Conservation (phyloP, 1,140 invertebrate species). For the Halyomorpha halys region DNA sequence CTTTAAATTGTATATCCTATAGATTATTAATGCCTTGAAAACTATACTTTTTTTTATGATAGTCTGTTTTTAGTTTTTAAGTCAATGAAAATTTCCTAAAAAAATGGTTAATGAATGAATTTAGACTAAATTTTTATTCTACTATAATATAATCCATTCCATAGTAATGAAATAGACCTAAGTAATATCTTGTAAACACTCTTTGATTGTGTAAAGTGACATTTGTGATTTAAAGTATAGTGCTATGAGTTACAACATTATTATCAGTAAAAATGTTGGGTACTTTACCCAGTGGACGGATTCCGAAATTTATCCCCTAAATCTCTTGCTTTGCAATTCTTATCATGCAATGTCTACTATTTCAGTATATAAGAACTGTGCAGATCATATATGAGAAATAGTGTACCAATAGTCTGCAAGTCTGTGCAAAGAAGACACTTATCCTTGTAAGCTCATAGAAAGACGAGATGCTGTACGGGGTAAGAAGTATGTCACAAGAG, state of each 20-base stretch:
- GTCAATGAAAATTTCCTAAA: too few relatives aligned
- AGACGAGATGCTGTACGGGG: conserved; percentile 31
- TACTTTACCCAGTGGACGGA: conserved; percentile 2
- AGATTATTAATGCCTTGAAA: too few relatives aligned
- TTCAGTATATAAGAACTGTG: conserved; percentile 22
- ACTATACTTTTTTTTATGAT: too few relatives aligned
- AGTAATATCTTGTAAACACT: background rate
- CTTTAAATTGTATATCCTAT: too few relatives aligned
- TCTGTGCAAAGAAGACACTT: conserved; percentile 26
- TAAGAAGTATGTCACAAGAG: conserved; percentile 32
- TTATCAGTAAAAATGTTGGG: background rate
- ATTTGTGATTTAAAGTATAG: background rate
- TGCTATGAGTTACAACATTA: background rate
- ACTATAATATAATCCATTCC: too few relatives aligned
- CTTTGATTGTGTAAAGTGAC: conserved; percentile 10
- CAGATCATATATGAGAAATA: conserved; percentile 24
- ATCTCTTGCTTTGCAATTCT: background rate
- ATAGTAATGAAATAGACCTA: too few relatives aligned
- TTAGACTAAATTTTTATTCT: too few relatives aligned
- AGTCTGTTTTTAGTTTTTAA: too few relatives aligned
- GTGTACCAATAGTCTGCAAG: conserved; percentile 23
- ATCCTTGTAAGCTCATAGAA: conserved; percentile 28
- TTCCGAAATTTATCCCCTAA: background rate
- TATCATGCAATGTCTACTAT: conserved; percentile 6
- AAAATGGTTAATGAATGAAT: too few relatives aligned